Conservation (phyloP, 2,888 invertebrate species). For the Clostera curtula region DNA sequence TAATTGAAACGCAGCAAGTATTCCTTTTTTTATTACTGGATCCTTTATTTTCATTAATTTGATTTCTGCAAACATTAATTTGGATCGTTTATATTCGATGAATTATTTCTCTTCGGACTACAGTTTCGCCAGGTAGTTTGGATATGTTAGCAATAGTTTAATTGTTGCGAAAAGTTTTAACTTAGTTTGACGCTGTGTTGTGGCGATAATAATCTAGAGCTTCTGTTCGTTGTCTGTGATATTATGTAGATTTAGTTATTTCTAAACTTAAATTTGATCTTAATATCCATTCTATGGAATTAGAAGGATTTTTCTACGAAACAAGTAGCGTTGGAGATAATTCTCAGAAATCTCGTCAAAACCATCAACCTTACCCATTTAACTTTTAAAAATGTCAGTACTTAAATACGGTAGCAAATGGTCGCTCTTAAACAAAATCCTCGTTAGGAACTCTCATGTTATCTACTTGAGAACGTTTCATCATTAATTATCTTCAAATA, state of each 20-base stretch:
- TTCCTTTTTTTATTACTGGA: too few relatives aligned
- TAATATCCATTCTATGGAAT: too few relatives aligned
- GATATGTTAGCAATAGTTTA: constrained; percentile 21
- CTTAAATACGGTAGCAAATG: constrained; percentile 51
- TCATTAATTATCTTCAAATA: constrained; percentile 65
- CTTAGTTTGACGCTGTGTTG: constrained; percentile 8
- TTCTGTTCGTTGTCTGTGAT: background rate
- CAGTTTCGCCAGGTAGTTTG: constrained; percentile 33
- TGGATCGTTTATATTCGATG: too few relatives aligned
- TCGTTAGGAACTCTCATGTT: constrained; percentile 39
- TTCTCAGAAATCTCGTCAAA: constrained; percentile 18
- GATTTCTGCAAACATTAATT: too few relatives aligned
- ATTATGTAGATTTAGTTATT: too few relatives aligned
- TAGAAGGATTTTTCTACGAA: too few relatives aligned
- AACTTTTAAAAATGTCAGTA: constrained; percentile 48
- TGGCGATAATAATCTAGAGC: background rate
- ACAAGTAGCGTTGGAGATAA: constrained; percentile 14
- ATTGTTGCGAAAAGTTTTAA: constrained; percentile 18
- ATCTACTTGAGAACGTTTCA: constrained; percentile 45
- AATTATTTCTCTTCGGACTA: too few relatives aligned
- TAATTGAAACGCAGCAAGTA: too few relatives aligned
- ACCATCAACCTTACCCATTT: constrained; percentile 42
- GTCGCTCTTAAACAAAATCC: constrained; percentile 44
- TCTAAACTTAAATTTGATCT: too few relatives aligned
- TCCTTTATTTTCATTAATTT: too few relatives aligned